Percentiles rank a stretch among this genome's conserved stretches.
Evolutionary conservation across 2,888 invertebrate genomes (phyloP).

Genomic region (Auanema freiburgensis): DNA sequence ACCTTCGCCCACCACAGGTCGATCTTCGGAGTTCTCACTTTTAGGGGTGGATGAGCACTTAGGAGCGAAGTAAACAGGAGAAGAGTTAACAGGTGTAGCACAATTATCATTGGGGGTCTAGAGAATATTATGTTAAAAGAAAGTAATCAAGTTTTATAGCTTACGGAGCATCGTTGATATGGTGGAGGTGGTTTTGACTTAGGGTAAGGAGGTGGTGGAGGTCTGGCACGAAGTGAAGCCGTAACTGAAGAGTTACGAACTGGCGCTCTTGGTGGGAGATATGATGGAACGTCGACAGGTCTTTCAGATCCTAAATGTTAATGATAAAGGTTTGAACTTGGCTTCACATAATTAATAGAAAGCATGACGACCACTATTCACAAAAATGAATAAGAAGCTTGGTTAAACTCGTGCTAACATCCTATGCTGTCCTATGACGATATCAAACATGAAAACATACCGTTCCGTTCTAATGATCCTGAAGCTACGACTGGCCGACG

Average conservation of each 20-base stretch:
- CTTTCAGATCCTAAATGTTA: conserved; percentile 17
- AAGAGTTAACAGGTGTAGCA: background rate
- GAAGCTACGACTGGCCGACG: conserved; percentile 15
- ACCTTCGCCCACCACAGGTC: conserved; percentile 41
- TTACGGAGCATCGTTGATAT: background rate
- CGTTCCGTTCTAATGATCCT: too few relatives aligned
- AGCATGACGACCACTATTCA: background rate
- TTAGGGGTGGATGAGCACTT: conserved; percentile 23
- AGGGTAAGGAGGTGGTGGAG: conserved; percentile 39
- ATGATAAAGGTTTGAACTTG: background rate
- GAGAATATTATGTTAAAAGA: background rate
- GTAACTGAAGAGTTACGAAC: conserved; percentile 38
- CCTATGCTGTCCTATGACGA: background rate
- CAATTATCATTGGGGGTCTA: background rate
- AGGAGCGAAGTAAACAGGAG: conserved; percentile 14
- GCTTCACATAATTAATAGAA: background rate
- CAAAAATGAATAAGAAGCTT: background rate
- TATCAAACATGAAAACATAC: background rate
- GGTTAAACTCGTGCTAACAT: too few relatives aligned
- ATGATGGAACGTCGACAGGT: conserved; percentile 15
- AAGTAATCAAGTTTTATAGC: background rate
- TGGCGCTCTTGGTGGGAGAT: conserved; percentile 43
- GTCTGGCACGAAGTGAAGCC: conserved; percentile 33
- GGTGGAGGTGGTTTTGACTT: conserved; percentile 12
- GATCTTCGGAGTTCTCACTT: conserved; percentile 19